Evolutionary conservation across 1,140 invertebrate genomes (phyloP).

Genomic region (Bacillus rossius): DNA sequence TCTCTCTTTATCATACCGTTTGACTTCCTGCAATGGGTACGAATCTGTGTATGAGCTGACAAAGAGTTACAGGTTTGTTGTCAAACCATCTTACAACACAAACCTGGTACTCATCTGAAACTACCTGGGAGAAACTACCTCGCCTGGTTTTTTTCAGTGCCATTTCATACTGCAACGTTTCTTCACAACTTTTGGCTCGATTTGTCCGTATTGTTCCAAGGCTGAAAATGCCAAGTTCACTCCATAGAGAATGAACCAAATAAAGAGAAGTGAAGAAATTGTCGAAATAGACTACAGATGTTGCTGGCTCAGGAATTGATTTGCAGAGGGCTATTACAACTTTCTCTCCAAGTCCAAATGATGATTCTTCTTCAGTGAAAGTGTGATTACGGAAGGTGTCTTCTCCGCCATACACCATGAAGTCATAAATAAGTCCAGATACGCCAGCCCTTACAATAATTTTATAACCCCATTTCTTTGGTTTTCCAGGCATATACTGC

Average conservation of each 20-base stretch:
- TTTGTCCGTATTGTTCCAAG: background rate
- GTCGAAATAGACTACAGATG: background rate
- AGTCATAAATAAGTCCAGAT: conserved; percentile 23
- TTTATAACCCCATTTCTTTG: conserved; percentile 31
- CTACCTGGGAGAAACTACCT: conserved; percentile 22
- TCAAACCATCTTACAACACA: conserved; percentile 40
- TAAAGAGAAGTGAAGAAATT: conserved; percentile 1
- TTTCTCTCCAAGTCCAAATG: background rate
- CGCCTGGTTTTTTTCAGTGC: conserved; percentile 36
- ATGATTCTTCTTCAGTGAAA: background rate
- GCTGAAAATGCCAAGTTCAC: background rate
- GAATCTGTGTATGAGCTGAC: conserved; percentile 36
- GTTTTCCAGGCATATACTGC: conserved; percentile 31
- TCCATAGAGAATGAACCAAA: background rate
- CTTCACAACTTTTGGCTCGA: background rate
- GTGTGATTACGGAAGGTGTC: conserved; percentile 1
- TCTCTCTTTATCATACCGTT: conserved; percentile 29
- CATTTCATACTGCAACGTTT: conserved; percentile 28
- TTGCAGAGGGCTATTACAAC: conserved; percentile 1
- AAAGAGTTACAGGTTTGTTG: conserved; percentile 39
- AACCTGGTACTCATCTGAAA: conserved; percentile 22
- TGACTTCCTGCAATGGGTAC: conserved; percentile 30
- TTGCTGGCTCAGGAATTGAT: background rate
- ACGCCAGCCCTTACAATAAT: conserved; percentile 17
- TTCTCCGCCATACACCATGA: conserved; percentile 21